Conservation (phyloP, 2,113 vertebrate species). For the Neomonachus schauinslandi region DNA sequence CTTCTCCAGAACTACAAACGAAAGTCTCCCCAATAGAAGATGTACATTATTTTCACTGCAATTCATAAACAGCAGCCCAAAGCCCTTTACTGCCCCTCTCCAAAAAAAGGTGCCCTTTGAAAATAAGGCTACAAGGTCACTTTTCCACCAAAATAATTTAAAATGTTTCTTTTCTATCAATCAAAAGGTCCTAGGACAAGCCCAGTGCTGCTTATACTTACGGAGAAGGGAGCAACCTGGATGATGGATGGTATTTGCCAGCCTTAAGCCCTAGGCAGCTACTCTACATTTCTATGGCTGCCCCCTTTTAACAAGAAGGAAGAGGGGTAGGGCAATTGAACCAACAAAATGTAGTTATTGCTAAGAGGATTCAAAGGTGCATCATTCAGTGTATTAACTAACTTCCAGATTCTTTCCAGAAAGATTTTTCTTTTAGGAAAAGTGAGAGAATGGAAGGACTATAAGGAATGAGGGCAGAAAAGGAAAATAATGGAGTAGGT, state of each 20-base stretch:
- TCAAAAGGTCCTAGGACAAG: not conserved
- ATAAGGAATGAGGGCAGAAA: not conserved
- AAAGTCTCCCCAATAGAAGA: not conserved
- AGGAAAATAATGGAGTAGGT: not conserved
- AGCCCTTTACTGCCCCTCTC: not conserved
- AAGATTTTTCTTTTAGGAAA: not conserved
- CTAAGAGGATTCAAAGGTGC: not conserved
- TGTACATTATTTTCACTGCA: not conserved
- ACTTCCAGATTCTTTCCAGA: not conserved
- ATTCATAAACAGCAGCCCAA: not conserved
- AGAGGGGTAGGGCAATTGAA: not conserved
- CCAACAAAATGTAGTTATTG: not conserved
- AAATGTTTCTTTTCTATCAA: not conserved
- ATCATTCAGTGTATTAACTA: not conserved
- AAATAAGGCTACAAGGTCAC: not conserved
- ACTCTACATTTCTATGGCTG: not conserved
- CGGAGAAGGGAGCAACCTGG: not conserved
- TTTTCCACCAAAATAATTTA: not conserved
- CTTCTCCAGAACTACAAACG: not conserved
- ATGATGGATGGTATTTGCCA: not conserved
- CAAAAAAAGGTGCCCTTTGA: not conserved
- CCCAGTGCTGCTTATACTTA: not conserved
- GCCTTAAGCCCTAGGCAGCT: not conserved
- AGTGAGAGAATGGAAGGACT: not conserved
- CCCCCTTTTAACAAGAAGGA: not conserved